phyloP scores from a whole-genome alignment of 2,797 vertebrate species.

The Hephaestus fuliginosus region DNA sequence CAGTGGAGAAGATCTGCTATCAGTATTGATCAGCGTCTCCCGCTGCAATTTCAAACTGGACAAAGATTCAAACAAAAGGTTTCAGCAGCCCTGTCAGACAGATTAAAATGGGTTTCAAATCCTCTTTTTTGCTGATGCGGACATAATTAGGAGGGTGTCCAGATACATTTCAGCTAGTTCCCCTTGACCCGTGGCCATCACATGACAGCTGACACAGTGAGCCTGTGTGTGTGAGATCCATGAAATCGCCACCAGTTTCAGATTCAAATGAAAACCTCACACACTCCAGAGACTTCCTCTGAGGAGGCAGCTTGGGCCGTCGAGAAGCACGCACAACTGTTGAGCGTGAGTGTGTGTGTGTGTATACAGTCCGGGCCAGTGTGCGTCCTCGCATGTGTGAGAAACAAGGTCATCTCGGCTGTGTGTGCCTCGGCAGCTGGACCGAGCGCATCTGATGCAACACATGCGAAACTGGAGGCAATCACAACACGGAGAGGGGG shows the following conservation, averaged over 20 bases:
- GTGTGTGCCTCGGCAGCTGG: constrained; percentile 77
- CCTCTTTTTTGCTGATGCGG: constrained; percentile 27
- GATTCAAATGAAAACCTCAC: constrained; percentile 74
- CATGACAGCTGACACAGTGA: constrained; percentile 66
- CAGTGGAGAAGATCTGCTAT: constrained; percentile 6
- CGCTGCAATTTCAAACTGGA: neutral
- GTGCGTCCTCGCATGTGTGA: constrained; percentile 15
- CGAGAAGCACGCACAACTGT: constrained; percentile 9
- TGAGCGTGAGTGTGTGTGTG: constrained; percentile 6
- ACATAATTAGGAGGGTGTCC: constrained; percentile 54
- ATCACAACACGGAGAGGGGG: constrained; percentile 49
- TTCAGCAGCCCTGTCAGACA: constrained; percentile 6
- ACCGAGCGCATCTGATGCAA: constrained; percentile 85
- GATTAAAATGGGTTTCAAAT: constrained; percentile 52
- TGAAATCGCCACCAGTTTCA: constrained; percentile 61
- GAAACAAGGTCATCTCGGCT: constrained; percentile 74
- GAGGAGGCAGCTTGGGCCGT: constrained; percentile 28
- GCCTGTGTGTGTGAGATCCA: constrained; percentile 55
- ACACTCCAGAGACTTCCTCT: constrained; percentile 44
- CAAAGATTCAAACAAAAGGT: constrained; percentile 23
- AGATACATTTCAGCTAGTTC: constrained; percentile 53
- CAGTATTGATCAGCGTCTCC: constrained; percentile 42
- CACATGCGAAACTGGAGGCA: constrained; percentile 74
- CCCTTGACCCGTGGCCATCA: constrained; percentile 57
- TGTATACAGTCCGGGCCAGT: constrained; percentile 17